phyloP scores from a whole-genome alignment of 2,113 vertebrate genomes.

The Semicossyphus pulcher region DNA sequence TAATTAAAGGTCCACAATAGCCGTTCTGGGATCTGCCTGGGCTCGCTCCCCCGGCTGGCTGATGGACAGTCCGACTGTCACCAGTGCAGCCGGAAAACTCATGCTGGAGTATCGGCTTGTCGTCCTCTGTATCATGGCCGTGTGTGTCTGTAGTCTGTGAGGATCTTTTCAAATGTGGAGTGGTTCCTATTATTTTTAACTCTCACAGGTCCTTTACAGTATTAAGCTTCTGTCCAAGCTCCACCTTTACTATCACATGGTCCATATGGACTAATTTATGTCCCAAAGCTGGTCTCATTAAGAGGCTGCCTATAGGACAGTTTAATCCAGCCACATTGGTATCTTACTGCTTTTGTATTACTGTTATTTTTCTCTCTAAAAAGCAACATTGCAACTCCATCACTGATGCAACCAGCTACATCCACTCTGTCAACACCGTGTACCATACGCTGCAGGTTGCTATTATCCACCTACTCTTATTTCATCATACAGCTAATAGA shows the following conservation, averaged over 20 bases:
- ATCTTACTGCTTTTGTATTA: too few species aligned
- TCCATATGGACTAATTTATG: constrained; percentile 3
- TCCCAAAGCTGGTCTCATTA: not conserved
- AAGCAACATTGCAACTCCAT: too few species aligned
- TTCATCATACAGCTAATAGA: too few species aligned
- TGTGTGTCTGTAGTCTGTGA: constrained; percentile 29
- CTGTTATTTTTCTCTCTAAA: too few species aligned
- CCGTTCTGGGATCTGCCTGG: constrained; percentile 37
- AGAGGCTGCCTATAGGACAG: not conserved
- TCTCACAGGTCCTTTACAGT: not conserved
- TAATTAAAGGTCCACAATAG: constrained; percentile 69
- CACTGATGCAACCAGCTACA: too few species aligned
- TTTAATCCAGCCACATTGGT: too few species aligned
- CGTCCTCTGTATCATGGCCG: not conserved
- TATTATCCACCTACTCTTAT: too few species aligned
- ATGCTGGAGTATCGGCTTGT: not conserved
- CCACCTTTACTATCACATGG: not conserved
- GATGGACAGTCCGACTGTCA: constrained; percentile 19
- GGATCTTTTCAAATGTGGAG: not conserved
- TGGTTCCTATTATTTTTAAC: constrained; percentile 16
- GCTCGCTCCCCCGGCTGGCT: constrained; percentile 23
- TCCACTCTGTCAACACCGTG: too few species aligned
- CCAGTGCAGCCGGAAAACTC: constrained; percentile 12
- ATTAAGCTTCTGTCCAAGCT: not conserved
- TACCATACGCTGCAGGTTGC: too few species aligned